phyloP scores from a whole-genome alignment of 1,140 invertebrate species.

The Philopotamus ludificatus region DNA sequence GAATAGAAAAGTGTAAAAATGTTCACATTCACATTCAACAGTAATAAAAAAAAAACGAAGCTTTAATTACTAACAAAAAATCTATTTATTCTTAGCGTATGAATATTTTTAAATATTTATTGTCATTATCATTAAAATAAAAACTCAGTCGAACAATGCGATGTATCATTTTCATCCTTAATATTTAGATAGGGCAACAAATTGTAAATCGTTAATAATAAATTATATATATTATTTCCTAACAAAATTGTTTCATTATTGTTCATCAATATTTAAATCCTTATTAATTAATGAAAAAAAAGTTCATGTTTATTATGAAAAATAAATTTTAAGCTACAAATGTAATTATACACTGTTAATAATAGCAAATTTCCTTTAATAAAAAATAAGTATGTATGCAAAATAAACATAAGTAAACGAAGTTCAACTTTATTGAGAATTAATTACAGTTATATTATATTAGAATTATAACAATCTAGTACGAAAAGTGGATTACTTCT shows the following conservation, averaged over 20 bases:
- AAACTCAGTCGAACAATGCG: constrained; percentile 14
- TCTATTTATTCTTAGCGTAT: constrained; percentile 36
- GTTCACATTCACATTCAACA: background rate
- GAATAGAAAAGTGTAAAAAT: background rate
- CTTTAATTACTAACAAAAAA: constrained; percentile 31
- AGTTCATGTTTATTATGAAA: too few relatives aligned
- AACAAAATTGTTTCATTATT: constrained; percentile 20
- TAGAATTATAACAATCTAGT: too few relatives aligned
- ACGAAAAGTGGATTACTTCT: too few relatives aligned
- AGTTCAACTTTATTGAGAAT: too few relatives aligned
- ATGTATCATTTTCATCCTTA: constrained; percentile 18
- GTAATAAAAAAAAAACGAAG: constrained; percentile 20
- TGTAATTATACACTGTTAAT: too few relatives aligned
- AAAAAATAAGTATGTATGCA: too few relatives aligned
- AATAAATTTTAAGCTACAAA: too few relatives aligned
- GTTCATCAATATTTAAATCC: constrained; percentile 4
- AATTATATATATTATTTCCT: constrained; percentile 33
- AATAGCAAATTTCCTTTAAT: too few relatives aligned
- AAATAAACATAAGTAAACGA: too few relatives aligned
- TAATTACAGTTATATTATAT: too few relatives aligned
- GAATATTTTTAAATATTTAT: constrained; percentile 32
- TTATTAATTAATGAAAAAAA: too few relatives aligned
- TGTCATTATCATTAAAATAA: constrained; percentile 24
- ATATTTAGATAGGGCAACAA: constrained; percentile 34
- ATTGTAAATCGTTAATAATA: constrained; percentile 34